Conservation (phyloP, 1,140 invertebrate species). For the Caerostris darwini region DNA sequence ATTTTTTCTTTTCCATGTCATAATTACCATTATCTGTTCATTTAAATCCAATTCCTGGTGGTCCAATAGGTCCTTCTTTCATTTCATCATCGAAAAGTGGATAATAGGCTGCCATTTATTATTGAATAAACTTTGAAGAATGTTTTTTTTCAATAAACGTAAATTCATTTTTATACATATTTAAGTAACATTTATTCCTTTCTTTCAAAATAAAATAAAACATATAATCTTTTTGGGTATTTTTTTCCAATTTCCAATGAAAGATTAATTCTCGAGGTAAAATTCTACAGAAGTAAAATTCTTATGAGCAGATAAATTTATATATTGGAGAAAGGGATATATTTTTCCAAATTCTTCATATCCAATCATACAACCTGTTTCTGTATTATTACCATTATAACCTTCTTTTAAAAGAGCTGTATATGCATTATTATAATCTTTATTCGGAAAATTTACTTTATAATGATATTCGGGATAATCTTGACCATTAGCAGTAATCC, state of each 20-base stretch:
- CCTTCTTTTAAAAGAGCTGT: neutral
- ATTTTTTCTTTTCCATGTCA: too few relatives aligned
- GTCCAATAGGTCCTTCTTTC: neutral
- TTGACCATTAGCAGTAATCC: neutral
- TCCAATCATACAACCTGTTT: neutral
- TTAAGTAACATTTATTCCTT: too few relatives aligned
- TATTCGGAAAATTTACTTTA: neutral
- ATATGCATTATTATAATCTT: neutral
- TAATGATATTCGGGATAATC: neutral
- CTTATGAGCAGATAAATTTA: neutral
- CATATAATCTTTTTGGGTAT: neutral
- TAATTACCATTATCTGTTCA: too few relatives aligned
- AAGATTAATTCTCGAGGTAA: neutral
- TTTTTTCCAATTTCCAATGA: conserved; percentile 1
- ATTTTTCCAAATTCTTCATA: neutral
- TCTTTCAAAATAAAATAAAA: conserved; percentile 32
- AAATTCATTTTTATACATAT: too few relatives aligned
- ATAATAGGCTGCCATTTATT: too few relatives aligned
- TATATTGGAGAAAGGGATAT: neutral
- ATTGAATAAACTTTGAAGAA: too few relatives aligned
- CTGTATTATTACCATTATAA: neutral
- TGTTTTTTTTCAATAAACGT: too few relatives aligned
- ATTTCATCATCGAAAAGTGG: neutral
- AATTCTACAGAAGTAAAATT: neutral
- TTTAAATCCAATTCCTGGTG: too few relatives aligned